phyloP scores from a whole-genome alignment of 2,888 invertebrate genomes.

The Zhengitettix transpicula region DNA sequence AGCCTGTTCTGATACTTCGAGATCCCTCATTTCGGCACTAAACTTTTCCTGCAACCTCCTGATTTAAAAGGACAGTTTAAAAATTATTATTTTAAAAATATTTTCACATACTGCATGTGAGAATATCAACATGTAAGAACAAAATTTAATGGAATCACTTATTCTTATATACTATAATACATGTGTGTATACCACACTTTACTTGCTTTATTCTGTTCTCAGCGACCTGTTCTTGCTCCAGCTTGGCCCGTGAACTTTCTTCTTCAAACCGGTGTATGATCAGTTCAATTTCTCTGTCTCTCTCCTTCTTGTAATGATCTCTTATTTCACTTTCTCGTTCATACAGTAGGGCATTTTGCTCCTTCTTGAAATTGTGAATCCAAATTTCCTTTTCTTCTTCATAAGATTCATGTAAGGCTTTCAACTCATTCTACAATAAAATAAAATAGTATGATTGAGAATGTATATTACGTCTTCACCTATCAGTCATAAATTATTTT shows the following conservation, averaged over 20 bases:
- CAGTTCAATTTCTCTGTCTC: constrained; percentile 63
- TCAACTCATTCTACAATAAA: constrained; percentile 28
- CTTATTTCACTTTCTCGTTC: constrained; percentile 50
- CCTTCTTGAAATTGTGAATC: constrained; percentile 41
- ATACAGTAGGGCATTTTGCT: constrained; percentile 39
- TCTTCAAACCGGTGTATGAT: constrained; percentile 51
- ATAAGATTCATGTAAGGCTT: constrained; percentile 39
- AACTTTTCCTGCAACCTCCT: constrained; percentile 63
- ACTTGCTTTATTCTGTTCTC: constrained; percentile 30
- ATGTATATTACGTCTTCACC: background rate
- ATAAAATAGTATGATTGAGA: no score
- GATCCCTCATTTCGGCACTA: constrained; percentile 48
- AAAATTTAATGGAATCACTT: background rate
- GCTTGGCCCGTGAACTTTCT: constrained; percentile 32
- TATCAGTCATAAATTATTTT: background rate
- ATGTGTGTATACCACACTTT: background rate
- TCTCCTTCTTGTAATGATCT: constrained; percentile 50
- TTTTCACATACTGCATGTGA: background rate
- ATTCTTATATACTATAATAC: no score
- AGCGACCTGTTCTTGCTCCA: constrained; percentile 41
- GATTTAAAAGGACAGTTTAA: constrained; percentile 8
- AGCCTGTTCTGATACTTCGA: constrained; percentile 47
- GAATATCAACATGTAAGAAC: background rate
- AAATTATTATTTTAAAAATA: background rate
- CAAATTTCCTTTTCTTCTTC: constrained; percentile 45